A percentile compares a stretch with the other conserved stretches of the same genome.
Evolutionary conservation across 2,113 vertebrate genomes (phyloP).

Genomic region (Erythrolamprus reginae): DNA sequence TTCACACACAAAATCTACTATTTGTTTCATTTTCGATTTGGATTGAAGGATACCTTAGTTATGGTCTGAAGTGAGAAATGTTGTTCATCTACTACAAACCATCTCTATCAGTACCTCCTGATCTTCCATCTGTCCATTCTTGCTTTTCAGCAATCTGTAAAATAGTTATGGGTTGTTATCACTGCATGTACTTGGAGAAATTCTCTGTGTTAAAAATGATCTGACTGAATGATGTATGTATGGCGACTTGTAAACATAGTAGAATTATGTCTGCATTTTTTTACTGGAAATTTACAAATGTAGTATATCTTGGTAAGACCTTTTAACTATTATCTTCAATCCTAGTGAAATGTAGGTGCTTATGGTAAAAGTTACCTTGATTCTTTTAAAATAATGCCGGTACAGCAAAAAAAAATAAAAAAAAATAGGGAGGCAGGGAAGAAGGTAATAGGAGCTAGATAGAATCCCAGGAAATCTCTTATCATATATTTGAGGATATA

Average conservation of each 20-base stretch:
- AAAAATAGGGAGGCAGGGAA: too few relatives aligned
- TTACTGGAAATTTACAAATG: constrained; percentile 23
- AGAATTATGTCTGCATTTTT: background rate
- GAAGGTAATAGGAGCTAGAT: background rate
- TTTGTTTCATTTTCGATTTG: background rate
- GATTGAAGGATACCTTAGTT: background rate
- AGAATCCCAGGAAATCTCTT: background rate
- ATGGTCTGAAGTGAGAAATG: background rate
- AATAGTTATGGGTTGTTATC: background rate
- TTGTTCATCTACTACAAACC: background rate
- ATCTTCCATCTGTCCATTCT: background rate
- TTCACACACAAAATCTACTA: background rate
- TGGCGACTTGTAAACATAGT: background rate
- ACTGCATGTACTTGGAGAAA: background rate
- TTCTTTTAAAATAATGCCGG: background rate
- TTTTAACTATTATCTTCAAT: background rate
- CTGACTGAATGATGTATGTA: background rate
- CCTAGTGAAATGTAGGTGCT: background rate
- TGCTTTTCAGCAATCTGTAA: background rate
- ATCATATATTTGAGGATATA: background rate
- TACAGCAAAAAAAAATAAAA: too few relatives aligned
- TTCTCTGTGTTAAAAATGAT: background rate
- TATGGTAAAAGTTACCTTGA: constrained; percentile 13
- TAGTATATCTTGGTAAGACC: background rate
- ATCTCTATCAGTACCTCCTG: background rate